phyloP scores from a whole-genome alignment of 2,113 vertebrate genomes.

The Halichoerus grypus region DNA sequence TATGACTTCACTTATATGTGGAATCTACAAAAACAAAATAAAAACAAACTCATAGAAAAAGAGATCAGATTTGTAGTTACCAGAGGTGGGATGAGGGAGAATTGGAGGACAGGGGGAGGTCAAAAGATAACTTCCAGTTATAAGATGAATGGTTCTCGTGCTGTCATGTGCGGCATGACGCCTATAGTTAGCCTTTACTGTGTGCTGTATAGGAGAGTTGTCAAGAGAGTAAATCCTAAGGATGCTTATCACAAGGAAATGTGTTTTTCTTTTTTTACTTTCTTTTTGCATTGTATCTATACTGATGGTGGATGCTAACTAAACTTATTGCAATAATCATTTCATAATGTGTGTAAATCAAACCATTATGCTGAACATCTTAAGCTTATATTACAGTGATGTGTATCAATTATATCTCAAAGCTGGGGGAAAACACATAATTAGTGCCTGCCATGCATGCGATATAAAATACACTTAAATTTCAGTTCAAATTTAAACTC shows the following conservation, averaged over 20 bases:
- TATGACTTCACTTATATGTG: neutral
- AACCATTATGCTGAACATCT: neutral
- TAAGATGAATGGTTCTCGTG: neutral
- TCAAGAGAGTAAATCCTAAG: neutral
- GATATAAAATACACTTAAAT: neutral
- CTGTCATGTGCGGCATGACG: neutral
- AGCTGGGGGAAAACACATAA: neutral
- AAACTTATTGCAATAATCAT: neutral
- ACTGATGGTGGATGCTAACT: neutral
- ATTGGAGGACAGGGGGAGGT: neutral
- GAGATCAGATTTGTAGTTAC: neutral
- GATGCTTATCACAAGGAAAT: neutral
- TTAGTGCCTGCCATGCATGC: neutral
- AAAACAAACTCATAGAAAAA: neutral
- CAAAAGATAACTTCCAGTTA: neutral
- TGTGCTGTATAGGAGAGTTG: neutral
- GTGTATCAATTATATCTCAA: neutral
- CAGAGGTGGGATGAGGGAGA: neutral
- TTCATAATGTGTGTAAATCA: neutral
- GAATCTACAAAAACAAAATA: neutral
- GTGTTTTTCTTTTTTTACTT: neutral
- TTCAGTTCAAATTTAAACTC: neutral
- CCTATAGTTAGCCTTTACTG: neutral
- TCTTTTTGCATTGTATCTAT: neutral
- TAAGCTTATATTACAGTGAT: neutral